Evolutionary conservation across 2,888 invertebrate species (phyloP), one percentile per base, ranked within the genome.

Genomic region (Anthophora plumipes): DNA sequence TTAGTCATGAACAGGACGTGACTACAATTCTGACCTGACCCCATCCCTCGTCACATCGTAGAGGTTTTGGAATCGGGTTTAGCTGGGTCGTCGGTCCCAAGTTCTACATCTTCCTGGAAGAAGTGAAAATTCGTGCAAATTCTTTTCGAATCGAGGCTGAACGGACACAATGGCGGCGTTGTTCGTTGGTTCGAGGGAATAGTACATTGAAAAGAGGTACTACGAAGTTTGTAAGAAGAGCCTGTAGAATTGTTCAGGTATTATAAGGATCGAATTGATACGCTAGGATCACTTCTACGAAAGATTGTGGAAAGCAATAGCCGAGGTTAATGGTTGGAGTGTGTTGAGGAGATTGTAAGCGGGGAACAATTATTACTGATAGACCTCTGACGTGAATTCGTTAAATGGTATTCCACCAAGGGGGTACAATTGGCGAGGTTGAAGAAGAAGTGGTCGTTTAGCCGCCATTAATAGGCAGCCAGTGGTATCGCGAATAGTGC

Each of bases 101-200:
- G n/a, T n/a, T n/a, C 20, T 20, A 14, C 1, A 22, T 39, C 8
- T 17, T 66, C 73, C 73, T 39, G 31, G 31, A 52, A 73, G 66
- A 73, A 25, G n/a, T 63, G 60, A 72, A 77, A 43, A 72, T 72
- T 50, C 73, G 59, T 8, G n/a, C 55, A 11, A 20, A 14, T 7
- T 31, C 14, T 22, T 17, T 3, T n/a, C n/a, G 12, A 12, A n/a
- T 37, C 37, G 17, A n/a, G n/a, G 8, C 5, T 2, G 17, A n/a
- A n/a, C n/a, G n/a, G 12, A 8, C 43, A 76, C 76, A 72, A 59
- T 64, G 66, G 60, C 12, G 17, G 31, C 60, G 46, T 67, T 74
- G 60, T 61, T 41, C 60, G 17, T 0, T 31, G 60, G 59, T n/a
- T 77, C 73, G 66, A 39, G 17, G 54, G 77, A 77, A 77, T 46